Percentiles rank a stretch among this genome's conserved stretches.
These are phyloP conservation scores for Geotrupes spiniger DNA, from an alignment of 2,888 invertebrate genomes.

Conservation along the genomic window DNA sequence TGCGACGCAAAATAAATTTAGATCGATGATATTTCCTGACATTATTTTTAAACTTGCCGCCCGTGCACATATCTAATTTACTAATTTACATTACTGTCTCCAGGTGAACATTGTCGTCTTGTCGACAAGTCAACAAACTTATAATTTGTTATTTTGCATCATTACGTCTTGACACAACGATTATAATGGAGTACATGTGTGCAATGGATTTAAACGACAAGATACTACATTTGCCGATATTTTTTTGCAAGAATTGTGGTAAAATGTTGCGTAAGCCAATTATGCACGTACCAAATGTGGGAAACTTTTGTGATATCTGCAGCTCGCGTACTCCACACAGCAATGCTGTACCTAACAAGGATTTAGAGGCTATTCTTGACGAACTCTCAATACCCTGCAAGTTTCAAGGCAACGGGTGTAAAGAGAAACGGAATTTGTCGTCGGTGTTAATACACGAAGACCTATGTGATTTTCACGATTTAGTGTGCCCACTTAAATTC, in stretches of 20 bases:
- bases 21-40: no score
- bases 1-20: no score
- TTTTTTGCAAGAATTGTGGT: constrained; percentile 35
- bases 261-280: constrained; percentile 38
- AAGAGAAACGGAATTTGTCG: constrained; percentile 28
- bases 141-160: no score
- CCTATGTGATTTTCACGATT: constrained; percentile 32
- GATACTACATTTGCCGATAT: constrained; percentile 30
- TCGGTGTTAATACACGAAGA: constrained; percentile 31
- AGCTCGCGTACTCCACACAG: constrained; percentile 24
- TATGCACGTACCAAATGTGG: constrained; percentile 36
- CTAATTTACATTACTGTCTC: no score
- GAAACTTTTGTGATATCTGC: constrained; percentile 39
- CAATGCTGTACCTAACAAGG: constrained; percentile 29
- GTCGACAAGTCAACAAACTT: no score
- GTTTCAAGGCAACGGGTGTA: constrained; percentile 35
- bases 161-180: no score
- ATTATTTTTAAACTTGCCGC: no score
- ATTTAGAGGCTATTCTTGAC: constrained; percentile 33
- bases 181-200: no score
- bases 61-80: no score
- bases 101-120: no score
- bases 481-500: constrained; percentile 30
- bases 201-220: constrained; percentile 35
- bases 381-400: constrained; percentile 35